Evolutionary conservation across 1,140 invertebrate species (phyloP).

Genomic region (Ceratosolen fusciceps): DNA sequence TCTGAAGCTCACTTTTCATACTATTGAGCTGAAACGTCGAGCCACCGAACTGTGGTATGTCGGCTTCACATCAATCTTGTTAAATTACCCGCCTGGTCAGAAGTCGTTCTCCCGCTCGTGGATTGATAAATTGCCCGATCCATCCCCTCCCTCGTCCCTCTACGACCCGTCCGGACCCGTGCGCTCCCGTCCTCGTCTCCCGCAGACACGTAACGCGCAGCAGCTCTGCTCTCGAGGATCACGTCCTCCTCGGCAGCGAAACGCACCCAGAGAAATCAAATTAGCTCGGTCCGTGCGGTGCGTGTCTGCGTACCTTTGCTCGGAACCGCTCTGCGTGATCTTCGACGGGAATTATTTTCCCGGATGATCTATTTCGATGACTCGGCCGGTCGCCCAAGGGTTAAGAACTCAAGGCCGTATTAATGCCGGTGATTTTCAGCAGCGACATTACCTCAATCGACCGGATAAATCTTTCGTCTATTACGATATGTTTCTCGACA

Average conservation of each 20-base stretch:
- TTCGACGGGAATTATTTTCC: background rate
- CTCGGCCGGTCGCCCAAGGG: no score
- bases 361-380: background rate
- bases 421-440: background rate
- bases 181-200: conserved; percentile 52
- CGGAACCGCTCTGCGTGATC: background rate
- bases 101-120: conserved; percentile 65
- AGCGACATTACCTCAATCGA: background rate
- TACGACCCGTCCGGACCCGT: background rate
- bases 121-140: conserved; percentile 71
- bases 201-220: conserved; percentile 62
- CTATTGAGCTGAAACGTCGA: conserved; percentile 49
- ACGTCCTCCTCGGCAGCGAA: conserved; percentile 60
- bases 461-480: background rate
- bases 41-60: conserved; percentile 68
- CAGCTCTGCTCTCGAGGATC: conserved; percentile 52
- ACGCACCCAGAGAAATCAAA: conserved; percentile 65
- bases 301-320: background rate
- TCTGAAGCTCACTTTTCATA: conserved; percentile 13
- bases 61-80: conserved; percentile 70
- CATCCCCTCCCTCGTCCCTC: background rate
- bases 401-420: no score
- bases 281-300: conserved; percentile 55
- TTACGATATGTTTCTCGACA: no score
- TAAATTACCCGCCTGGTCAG: conserved; percentile 69